Base-by-base conservation (phyloP, 2,888 invertebrate genomes). In the Ennomos fuscantarius region DNA sequence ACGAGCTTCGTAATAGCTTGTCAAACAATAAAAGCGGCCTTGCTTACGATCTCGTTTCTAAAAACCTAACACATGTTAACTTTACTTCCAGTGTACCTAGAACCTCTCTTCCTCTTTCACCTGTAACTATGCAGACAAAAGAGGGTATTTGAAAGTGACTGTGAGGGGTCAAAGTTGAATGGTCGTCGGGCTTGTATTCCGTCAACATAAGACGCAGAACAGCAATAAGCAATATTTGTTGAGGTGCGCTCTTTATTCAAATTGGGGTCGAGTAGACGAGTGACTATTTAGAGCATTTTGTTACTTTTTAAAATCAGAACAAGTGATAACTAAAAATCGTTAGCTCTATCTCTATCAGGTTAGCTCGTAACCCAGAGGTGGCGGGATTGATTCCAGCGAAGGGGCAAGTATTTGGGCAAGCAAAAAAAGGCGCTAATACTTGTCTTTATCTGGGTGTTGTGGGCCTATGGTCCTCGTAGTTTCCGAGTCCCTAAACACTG, bases 191-290 rank as follows among this genome's bases (percentile, higher is more conserved):
- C 70, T 72, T 77, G 76, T 80, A 76, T 74, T 78, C 72, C 80
- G 85, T 86, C 84, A 86, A 86, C 78, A 82, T 72, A 68, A 72
- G 43, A 73, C 74, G 75, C 73, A 79, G 80, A 76, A 78, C 77
- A 75, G 78, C 78, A 76, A 81, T 85, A 74, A 82, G 82, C 76
- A 78, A 79, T 86, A 79, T 87, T 86, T 87, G 84, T 69, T 71
- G 78, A 82, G 75, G 72, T 73, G 73, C 75, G 81, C 79, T 84
- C 84, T 82, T 82, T 81, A 84, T 86, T 84, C 76, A 82, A 83
- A 82, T 79, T 77, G 60, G 68, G 65, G 62, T 36, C 34, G 8
- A 36, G 58, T 62, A 82, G 65, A 83, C 84, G 66, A 50, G 80
- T 78, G 52, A 50, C 63, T 73, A 24, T 63, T 60, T 63, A 11